A percentile compares a stretch with the other conserved stretches of the same genome.
These are phyloP conservation scores for Percopsis omiscomaycus DNA, from an alignment of 2,797 vertebrate genomes.

Conservation along the genomic window DNA sequence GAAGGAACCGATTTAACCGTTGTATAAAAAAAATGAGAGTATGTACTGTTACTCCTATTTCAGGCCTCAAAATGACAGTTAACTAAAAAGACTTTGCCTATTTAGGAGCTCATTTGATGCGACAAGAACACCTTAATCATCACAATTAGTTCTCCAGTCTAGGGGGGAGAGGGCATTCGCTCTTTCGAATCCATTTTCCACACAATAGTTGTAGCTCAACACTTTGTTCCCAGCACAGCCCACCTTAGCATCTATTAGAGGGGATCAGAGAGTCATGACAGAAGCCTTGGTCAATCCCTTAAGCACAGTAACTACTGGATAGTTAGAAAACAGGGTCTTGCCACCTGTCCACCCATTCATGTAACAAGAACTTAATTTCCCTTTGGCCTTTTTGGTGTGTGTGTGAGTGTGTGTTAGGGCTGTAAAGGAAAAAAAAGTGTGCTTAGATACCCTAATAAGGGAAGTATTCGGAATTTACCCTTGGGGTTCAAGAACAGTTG, in stretches of 20 bases:
- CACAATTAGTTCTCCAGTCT: conserved; percentile 16
- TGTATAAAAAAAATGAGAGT: conserved; percentile 1
- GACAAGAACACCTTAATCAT: conserved; percentile 19
- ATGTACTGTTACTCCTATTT: conserved; percentile 13
- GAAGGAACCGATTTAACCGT: conserved; percentile 1
- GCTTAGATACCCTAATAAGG: conserved; percentile 51
- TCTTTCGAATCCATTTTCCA: conserved; percentile 36
- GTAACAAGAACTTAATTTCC: conserved; percentile 18
- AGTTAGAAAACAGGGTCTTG: conserved; percentile 15
- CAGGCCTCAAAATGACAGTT: conserved; percentile 15
- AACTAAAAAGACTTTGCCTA: conserved; percentile 24
- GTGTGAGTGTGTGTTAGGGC: too few relatives aligned
- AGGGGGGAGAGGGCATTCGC: conserved; percentile 32
- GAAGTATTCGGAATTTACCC: conserved; percentile 38
- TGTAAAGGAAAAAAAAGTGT: conserved; percentile 17
- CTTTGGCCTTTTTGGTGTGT: neutral
- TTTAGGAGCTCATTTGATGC: conserved; percentile 35
- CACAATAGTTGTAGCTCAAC: conserved; percentile 29
- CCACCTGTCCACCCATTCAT: conserved; percentile 35
- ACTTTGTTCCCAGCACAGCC: conserved; percentile 32
- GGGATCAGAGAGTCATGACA: conserved; percentile 51
- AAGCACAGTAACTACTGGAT: conserved; percentile 29
- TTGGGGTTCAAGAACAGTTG: conserved; percentile 45
- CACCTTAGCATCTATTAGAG: conserved; percentile 46
- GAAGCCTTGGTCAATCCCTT: conserved; percentile 58